A percentile compares a stretch with the other conserved stretches of the same genome.
These are phyloP conservation scores for Drosophila ananassae DNA, from an alignment of 1,140 invertebrate species.

Conservation along the genomic window DNA sequence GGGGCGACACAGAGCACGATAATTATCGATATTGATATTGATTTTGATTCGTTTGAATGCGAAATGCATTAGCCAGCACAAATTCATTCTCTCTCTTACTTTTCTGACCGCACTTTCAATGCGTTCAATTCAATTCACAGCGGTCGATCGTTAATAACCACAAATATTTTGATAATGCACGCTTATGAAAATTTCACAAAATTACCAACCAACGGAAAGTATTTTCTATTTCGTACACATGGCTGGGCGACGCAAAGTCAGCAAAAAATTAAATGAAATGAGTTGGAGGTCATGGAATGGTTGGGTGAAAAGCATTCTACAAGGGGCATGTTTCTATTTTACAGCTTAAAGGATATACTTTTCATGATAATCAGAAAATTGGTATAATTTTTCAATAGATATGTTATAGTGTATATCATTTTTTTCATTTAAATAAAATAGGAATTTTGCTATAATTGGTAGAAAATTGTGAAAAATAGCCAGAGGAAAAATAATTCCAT, in stretches of 20 bases:
- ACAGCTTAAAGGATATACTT: not conserved
- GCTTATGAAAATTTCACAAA: conserved; percentile 44
- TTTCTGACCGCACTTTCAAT: conserved; percentile 21
- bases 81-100: conserved; percentile 3
- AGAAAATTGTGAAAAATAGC: not conserved
- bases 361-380: no score
- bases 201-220: conserved; percentile 26
- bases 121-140: conserved; percentile 31
- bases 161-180: conserved; percentile 50
- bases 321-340: not conserved
- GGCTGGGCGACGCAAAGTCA: conserved; percentile 37
- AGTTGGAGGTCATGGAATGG: no score
- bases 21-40: conserved; percentile 50
- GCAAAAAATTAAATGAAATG: conserved; percentile 38
- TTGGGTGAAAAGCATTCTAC: not conserved
- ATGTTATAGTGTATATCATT: not conserved
- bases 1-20: conserved; percentile 7
- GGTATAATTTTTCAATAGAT: not conserved
- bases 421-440: not conserved
- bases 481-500: conserved; percentile 9
- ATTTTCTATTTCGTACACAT: conserved; percentile 35
- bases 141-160: conserved; percentile 43
- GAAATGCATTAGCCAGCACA: conserved; percentile 40
- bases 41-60: conserved; percentile 31
- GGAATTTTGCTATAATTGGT: not conserved